These are phyloP conservation scores for Lydus trimaculatus DNA, from an alignment of 2,888 invertebrate species.

Conservation along the genomic window DNA sequence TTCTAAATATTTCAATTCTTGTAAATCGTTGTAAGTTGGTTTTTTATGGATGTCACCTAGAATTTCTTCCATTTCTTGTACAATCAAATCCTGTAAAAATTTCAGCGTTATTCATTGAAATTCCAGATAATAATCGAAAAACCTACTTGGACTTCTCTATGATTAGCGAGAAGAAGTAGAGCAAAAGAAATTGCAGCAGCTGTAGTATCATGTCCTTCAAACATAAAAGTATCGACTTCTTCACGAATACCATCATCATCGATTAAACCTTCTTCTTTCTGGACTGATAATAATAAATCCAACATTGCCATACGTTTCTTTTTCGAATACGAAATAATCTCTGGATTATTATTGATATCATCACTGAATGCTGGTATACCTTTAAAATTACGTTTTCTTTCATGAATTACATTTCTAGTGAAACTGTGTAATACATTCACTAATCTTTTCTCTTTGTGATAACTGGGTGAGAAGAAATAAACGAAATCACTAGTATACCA, in stretches of 20 bases:
- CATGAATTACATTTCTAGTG: slow-evolving; percentile 36
- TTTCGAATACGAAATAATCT: slow-evolving; percentile 27
- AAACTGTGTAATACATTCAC: slow-evolving; percentile 35
- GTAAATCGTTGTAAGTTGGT: slow-evolving; percentile 49
- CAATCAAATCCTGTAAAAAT: slow-evolving; percentile 33
- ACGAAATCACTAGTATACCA: slow-evolving; percentile 34
- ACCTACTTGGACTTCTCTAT: slow-evolving; percentile 38
- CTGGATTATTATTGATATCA: slow-evolving; percentile 13
- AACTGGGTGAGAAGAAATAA: slow-evolving; percentile 23
- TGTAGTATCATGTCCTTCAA: slow-evolving; percentile 57
- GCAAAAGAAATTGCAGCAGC: slow-evolving; percentile 37
- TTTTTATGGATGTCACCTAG: slow-evolving; percentile 31
- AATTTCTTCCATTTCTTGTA: slow-evolving; percentile 40
- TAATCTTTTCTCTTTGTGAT: slow-evolving; percentile 21
- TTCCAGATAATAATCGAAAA: neutral
- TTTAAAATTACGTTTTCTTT: slow-evolving; percentile 32
- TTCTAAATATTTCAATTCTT: slow-evolving; percentile 54
- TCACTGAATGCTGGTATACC: neutral
- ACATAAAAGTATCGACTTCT: slow-evolving; percentile 71
- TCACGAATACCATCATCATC: slow-evolving; percentile 65
- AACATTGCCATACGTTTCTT: slow-evolving; percentile 65
- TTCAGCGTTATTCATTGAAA: neutral
- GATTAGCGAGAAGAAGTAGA: slow-evolving; percentile 35
- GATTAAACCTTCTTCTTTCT: slow-evolving; percentile 61
- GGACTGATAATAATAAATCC: slow-evolving; percentile 64